These are phyloP conservation scores for Atopsyche davidsoni DNA, from an alignment of 1,140 invertebrate species.

Conservation along the genomic window DNA sequence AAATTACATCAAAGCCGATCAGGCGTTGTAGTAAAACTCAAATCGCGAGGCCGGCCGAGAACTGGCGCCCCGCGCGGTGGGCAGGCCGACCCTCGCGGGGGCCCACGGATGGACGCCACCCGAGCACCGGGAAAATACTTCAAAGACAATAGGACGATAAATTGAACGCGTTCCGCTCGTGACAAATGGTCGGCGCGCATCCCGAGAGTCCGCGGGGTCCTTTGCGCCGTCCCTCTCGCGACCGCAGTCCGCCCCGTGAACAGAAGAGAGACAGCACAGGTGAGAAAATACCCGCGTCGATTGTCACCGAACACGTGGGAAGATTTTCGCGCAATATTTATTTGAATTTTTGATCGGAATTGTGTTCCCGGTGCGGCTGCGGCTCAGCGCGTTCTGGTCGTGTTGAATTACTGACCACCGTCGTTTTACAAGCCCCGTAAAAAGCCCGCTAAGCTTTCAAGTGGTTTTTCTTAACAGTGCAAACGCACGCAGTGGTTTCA, in stretches of 20 bases:
- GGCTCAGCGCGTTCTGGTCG: no score
- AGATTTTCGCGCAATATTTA: slow-evolving; percentile 24
- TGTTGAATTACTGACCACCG: no score
- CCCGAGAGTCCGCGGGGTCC: background rate
- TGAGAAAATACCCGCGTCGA: slow-evolving; percentile 26
- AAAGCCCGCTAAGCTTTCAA: no score
- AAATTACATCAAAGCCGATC: no score
- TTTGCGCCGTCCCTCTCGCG: slow-evolving; percentile 3
- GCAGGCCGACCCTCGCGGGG: no score
- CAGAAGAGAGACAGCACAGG: slow-evolving; percentile 3
- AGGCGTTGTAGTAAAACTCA: no score
- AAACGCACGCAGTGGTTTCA: no score
- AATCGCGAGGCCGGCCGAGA: no score
- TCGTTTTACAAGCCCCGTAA: no score
- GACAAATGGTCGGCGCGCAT: slow-evolving; percentile 22
- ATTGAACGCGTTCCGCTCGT: slow-evolving; percentile 15
- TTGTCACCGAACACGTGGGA: slow-evolving; percentile 24
- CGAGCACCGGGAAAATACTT: slow-evolving; percentile 15
- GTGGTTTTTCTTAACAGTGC: no score
- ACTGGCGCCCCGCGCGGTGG: no score
- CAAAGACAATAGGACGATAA: slow-evolving; percentile 25
- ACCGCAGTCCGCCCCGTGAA: background rate
- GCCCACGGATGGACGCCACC: no score
- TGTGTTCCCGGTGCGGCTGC: slow-evolving; percentile 19
- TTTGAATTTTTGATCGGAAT: slow-evolving; percentile 28